Conservation (phyloP, 2,888 invertebrate species). For the Teleiodes luculella region DNA sequence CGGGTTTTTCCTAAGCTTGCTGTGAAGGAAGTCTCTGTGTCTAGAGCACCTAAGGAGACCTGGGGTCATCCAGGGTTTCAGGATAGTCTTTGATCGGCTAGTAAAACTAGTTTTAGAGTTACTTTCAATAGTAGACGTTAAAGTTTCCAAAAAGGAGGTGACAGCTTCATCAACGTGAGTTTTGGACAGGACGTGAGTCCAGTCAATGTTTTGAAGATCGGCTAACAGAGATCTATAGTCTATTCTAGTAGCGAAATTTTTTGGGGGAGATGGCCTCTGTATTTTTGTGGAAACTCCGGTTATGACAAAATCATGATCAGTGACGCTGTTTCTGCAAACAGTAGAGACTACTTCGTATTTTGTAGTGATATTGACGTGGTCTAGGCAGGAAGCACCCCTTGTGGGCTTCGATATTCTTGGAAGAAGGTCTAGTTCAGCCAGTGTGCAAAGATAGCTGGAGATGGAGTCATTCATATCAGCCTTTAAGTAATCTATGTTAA, state of each 20-base stretch:
- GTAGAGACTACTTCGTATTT: slow-evolving; percentile 1
- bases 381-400: slow-evolving; percentile 16
- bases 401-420: slow-evolving; percentile 19
- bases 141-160: background rate
- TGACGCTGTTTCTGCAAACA: slow-evolving; percentile 15
- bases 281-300: background rate
- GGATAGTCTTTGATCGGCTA: slow-evolving; percentile 10
- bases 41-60: slow-evolving; percentile 16
- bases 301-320: slow-evolving; percentile 16
- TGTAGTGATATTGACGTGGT: slow-evolving; percentile 17
- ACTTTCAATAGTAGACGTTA: slow-evolving; percentile 1
- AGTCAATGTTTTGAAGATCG: slow-evolving; percentile 7
- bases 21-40: slow-evolving; percentile 18
- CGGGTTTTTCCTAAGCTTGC: slow-evolving; percentile 4
- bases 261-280: background rate
- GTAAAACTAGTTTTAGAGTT: slow-evolving; percentile 2
- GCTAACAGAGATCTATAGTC: background rate
- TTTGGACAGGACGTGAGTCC: background rate
- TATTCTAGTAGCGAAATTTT: background rate
- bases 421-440: slow-evolving; percentile 15
- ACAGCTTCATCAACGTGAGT: slow-evolving; percentile 2
- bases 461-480: background rate
- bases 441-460: slow-evolving; percentile 13
- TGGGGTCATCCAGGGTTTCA: slow-evolving; percentile 23
- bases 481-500: slow-evolving; percentile 18